Evolutionary conservation across 2,113 vertebrate genomes (phyloP).

Genomic region (Lagopus leucura): DNA sequence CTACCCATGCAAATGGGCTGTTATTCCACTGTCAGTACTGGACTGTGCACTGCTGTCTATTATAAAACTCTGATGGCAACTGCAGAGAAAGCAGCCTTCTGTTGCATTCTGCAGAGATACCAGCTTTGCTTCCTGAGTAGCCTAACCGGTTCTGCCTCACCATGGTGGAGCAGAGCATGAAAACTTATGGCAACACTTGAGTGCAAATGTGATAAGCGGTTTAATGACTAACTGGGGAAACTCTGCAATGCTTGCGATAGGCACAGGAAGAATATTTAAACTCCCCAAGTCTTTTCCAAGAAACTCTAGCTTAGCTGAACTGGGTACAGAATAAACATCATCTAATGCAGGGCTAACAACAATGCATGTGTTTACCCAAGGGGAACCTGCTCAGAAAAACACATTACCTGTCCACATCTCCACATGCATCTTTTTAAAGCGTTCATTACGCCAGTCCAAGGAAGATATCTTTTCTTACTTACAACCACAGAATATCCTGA

Average conservation of each 20-base stretch:
- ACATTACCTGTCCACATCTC: background rate
- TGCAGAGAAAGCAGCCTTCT: background rate
- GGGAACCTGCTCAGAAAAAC: constrained; percentile 12
- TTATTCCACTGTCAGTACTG: background rate
- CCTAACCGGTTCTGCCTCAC: background rate
- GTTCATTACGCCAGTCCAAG: background rate
- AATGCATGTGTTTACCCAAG: rapidly evolving
- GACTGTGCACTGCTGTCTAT: background rate
- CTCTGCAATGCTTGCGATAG: background rate
- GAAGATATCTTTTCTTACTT: background rate
- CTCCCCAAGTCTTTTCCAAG: background rate
- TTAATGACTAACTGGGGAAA: constrained; percentile 44
- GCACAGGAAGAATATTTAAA: background rate
- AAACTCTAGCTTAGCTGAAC: background rate
- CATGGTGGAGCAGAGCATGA: rapidly evolving
- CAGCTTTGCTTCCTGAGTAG: background rate
- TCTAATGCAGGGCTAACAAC: background rate
- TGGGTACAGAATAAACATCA: constrained; percentile 23
- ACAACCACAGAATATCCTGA: background rate
- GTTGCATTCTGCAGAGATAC: rapidly evolving
- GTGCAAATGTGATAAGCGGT: background rate
- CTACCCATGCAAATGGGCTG: background rate
- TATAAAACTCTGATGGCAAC: background rate
- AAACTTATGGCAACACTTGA: background rate
- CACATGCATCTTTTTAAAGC: background rate